These are phyloP conservation scores for Platyscapa corneri DNA, from an alignment of 1,140 invertebrate genomes.

Conservation along the genomic window DNA sequence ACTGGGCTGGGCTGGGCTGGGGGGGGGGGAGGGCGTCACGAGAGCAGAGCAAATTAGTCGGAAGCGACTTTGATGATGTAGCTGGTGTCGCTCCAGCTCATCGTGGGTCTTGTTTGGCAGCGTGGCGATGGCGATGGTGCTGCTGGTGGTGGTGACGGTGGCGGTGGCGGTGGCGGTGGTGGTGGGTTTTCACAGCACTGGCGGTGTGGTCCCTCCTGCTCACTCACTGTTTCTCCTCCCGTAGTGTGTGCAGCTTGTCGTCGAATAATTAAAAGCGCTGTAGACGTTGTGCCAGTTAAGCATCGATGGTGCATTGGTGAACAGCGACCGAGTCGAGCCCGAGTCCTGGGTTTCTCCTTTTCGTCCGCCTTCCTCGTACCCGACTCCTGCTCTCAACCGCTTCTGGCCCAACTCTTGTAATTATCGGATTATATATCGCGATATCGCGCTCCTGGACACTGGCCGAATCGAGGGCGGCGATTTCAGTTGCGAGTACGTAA, in stretches of 20 bases:
- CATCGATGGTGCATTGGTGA: slow-evolving; percentile 48
- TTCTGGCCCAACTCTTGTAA: too few relatives aligned
- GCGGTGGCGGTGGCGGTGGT: slow-evolving; percentile 4
- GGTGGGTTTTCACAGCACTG: slow-evolving; percentile 2
- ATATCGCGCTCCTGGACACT: neutral
- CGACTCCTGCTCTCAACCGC: too few relatives aligned
- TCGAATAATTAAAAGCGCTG: slow-evolving; percentile 52
- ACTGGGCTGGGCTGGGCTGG: too few relatives aligned
- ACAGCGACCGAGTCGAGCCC: slow-evolving; percentile 25
- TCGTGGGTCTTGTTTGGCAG: too few relatives aligned
- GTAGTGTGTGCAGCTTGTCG: slow-evolving; percentile 16
- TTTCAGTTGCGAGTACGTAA: neutral
- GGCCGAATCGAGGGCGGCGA: too few relatives aligned
- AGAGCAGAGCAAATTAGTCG: slow-evolving; percentile 33
- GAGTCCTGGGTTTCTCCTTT: neutral
- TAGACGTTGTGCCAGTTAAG: slow-evolving; percentile 51
- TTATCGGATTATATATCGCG: neutral
- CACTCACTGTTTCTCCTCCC: slow-evolving; percentile 7
- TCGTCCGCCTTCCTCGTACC: too few relatives aligned
- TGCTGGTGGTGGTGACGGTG: neutral
- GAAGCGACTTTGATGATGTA: slow-evolving; percentile 31
- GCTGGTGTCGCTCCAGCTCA: too few relatives aligned
- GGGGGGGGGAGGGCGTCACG: too few relatives aligned
- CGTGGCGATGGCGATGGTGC: too few relatives aligned
- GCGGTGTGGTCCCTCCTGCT: slow-evolving; percentile 30